Evolutionary conservation across 2,888 invertebrate species (phyloP), one percentile per base, ranked within the genome.

Genomic region (Anagyrus pseudococci): DNA sequence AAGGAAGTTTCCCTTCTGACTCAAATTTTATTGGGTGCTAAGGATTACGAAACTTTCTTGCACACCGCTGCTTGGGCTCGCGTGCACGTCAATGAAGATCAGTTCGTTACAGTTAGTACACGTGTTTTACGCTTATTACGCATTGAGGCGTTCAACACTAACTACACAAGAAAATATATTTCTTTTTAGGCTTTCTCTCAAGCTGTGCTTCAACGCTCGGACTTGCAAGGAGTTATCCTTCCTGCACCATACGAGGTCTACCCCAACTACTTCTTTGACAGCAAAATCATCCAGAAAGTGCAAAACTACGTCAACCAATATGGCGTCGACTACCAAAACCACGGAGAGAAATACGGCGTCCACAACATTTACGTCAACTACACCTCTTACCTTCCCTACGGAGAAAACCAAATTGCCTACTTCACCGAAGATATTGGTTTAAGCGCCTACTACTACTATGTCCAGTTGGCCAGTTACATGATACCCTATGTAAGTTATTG

Each of bases 181-280:
- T 44, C 52, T 62, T 19, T 47, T 20, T 20, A 91, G 77, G 86
- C 88, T 4, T 77, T 89, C 57, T 85, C 85, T 62, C 81, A 85
- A 22, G 89, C 88, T 15, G 82, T 89, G 15, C 77, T 88, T 40
- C 88, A 88, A 70, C 86, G 88, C 33, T 79, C 80, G 7, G 89
- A 90, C 67, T 86, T 86, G 60, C 84, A 86, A 71, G 88, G 87
- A 25, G 79, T 91, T 57, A 82, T 87, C 43, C 79, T 91, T 10
- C 91, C 92, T 17, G 87, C 90, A 52, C 83, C 88, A 58, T 89
- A 90, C 73, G 92, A 92, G 80, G 83, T 91, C 66, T 85, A 87
- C 77, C 92, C 92, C 0, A 86, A 89, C 69, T 85, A 85, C 80
- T 91, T 89, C 84, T 85, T 88, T 77, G 88, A 88, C 74, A 83